Conservation (phyloP, 2,888 invertebrate species). For the Frankliniella intonsa region DNA sequence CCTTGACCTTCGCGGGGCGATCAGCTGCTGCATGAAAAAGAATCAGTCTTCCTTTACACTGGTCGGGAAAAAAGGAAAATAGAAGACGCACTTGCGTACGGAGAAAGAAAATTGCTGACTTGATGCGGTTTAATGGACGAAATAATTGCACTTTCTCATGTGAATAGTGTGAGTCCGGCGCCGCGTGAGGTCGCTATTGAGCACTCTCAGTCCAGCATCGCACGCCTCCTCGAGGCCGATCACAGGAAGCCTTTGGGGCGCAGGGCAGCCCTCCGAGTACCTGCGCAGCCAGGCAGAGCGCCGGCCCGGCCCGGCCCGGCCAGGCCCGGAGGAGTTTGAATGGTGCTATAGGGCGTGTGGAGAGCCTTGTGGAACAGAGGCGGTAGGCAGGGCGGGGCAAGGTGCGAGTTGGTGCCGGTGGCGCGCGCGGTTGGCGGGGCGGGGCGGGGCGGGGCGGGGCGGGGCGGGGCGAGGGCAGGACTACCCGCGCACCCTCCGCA, state of each 20-base stretch:
- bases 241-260: neutral
- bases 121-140: no score
- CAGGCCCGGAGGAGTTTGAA: neutral
- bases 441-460: neutral
- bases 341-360: neutral
- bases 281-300: neutral
- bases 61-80: no score
- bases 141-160: no score
- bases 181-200: no score
- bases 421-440: neutral
- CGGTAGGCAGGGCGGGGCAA: neutral
- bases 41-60: no score
- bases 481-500: neutral
- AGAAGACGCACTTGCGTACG: no score
- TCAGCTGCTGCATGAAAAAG: no score
- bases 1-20: no score
- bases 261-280: neutral
- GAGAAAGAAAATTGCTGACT: no score
- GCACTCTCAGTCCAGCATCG: no score
- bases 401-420: neutral
- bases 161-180: no score
- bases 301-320: neutral
- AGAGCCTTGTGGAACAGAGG: neutral
- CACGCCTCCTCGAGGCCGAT: no score
- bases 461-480: neutral